Evolutionary conservation across 2,113 vertebrate species (phyloP), one percentile per base, ranked within the genome.

Genomic region (Glareola pratincola): DNA sequence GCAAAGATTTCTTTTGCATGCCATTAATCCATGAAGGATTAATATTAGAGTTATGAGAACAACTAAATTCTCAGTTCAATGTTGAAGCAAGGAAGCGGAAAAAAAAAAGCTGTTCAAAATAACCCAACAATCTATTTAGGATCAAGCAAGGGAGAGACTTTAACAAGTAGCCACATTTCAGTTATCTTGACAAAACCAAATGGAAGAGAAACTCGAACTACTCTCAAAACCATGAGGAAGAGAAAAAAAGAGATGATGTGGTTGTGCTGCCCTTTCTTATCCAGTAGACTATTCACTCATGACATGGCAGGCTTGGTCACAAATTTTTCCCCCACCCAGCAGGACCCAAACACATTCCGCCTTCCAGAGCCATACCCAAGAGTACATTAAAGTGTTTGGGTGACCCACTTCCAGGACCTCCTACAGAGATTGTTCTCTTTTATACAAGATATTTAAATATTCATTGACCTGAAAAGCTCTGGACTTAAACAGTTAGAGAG

Each of bases 361-460:
- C 57, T 90, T 48, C 77, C 73, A 90, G 32, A 67, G 34, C 37
- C 75, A 47, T 63, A 81, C 59, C 43, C 83, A 78, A 27, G 69
- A 57, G 56, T 41, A 43, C 66, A 73, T n/a, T 51, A 37, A 92
- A 93, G 30, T 19, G 53, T 69, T 39, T 74, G 79, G 37, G n/a
- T 88, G 84, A 91, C 74, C 87, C 87, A 94, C 34, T 95, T 96
- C 57, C 48, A 94, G 37, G 39, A 75, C 19, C 69, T 92, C 87
- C 94, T 60, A 82, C 39, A 41, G 89, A 94, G 84, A 90, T 30
- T 18, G 22, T 15, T 90, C 64, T 64, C 41, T 82, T 81, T 79
- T 56, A 77, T 45, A 62, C n/a, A 72, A 64, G 74, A 8, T 72
- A 94, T 39, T 94, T 93, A 78, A 96, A 96, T 85, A 95, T 60